These are phyloP conservation scores for Listronotus bonariensis DNA, from an alignment of 1,140 invertebrate species.

Conservation along the genomic window DNA sequence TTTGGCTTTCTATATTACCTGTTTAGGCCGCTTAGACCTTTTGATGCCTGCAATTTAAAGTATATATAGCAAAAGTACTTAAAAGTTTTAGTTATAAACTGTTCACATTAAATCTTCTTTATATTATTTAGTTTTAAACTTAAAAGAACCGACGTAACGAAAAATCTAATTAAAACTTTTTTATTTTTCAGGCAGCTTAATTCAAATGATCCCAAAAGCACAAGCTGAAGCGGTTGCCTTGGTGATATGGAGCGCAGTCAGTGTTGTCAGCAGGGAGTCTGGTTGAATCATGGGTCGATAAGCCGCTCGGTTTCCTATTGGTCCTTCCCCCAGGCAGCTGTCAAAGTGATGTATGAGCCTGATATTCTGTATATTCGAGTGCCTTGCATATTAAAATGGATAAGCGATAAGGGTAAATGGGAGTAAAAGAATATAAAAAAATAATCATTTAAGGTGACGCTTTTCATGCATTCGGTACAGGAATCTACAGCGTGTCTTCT, in stretches of 20 bases:
- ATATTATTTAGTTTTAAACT: not conserved
- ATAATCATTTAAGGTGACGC: not conserved
- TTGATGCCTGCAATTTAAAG: too few species aligned
- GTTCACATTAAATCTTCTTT: not conserved
- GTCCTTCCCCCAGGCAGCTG: constrained; percentile 38
- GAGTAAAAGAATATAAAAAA: too few species aligned
- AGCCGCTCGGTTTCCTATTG: constrained; percentile 37
- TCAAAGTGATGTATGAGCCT: constrained; percentile 35
- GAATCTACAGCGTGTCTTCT: too few species aligned
- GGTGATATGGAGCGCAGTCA: constrained; percentile 18
- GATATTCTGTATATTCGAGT: not conserved
- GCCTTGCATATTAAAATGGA: not conserved
- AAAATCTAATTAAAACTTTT: not conserved
- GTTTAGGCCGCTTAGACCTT: too few species aligned
- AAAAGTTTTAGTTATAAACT: not conserved
- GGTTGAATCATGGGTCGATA: constrained; percentile 42
- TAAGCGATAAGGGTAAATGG: not conserved
- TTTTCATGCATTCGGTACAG: too few species aligned
- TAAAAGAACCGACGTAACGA: not conserved
- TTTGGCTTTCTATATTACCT: too few species aligned
- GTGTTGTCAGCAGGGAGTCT: constrained; percentile 22
- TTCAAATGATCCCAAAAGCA: not conserved
- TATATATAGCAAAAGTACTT: not conserved
- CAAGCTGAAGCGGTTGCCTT: constrained; percentile 39
- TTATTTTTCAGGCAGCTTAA: not conserved